These are phyloP conservation scores for Lutjanus argentimaculatus DNA, from an alignment of 2,797 vertebrate genomes.

Conservation along the genomic window DNA sequence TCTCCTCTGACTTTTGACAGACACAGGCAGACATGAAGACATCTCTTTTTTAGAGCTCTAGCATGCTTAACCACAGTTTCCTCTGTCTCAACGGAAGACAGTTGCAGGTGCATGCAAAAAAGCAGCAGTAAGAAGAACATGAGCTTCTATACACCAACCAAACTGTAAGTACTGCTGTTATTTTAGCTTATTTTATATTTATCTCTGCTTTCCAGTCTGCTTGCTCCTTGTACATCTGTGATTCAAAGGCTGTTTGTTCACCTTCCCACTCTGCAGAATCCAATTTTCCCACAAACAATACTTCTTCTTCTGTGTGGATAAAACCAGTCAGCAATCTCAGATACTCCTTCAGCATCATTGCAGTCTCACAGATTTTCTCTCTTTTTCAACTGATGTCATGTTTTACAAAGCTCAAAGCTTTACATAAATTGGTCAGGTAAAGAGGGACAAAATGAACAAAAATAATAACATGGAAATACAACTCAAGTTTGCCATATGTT, in stretches of 20 bases:
- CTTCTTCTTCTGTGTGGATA: slow-evolving; percentile 1
- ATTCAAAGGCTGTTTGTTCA: slow-evolving; percentile 18
- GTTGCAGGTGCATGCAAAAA: slow-evolving; percentile 57
- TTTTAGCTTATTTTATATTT: background rate
- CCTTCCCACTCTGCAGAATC: slow-evolving; percentile 22
- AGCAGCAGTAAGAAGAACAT: slow-evolving; percentile 5
- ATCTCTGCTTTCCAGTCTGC: background rate
- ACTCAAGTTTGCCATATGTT: no score
- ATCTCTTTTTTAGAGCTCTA: slow-evolving; percentile 14
- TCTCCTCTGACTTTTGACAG: slow-evolving; percentile 11
- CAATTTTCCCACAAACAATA: slow-evolving; percentile 26
- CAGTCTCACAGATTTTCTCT: slow-evolving; percentile 6
- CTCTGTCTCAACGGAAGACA: slow-evolving; percentile 63
- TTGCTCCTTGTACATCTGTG: background rate
- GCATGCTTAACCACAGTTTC: slow-evolving; percentile 79
- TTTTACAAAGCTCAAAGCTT: no score
- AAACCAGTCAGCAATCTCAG: slow-evolving; percentile 18
- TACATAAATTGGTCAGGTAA: no score
- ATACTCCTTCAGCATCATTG: slow-evolving; percentile 2
- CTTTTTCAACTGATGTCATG: no score
- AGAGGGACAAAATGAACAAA: no score
- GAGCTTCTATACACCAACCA: background rate
- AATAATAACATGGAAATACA: no score
- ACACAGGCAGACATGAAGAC: slow-evolving; percentile 6
- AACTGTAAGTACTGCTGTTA: slow-evolving; percentile 66